Evolutionary conservation across 2,113 vertebrate genomes (phyloP).

Genomic region (Entelurus aequoreus): DNA sequence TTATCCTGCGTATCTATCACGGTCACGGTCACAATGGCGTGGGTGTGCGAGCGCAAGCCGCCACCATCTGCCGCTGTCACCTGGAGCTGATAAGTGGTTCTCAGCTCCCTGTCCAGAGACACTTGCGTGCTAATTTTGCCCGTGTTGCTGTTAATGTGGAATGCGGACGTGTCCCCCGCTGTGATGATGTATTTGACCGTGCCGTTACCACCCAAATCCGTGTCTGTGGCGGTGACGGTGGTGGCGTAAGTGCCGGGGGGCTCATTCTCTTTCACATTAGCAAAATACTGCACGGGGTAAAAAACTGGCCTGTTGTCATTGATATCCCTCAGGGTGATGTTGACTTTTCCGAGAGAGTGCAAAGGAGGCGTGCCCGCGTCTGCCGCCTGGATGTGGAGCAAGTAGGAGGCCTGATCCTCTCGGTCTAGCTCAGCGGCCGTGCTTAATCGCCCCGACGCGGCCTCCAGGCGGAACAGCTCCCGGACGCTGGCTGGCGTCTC

Average conservation of each 20-base stretch:
- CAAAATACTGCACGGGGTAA: slow-evolving; percentile 94
- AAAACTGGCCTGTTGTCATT: slow-evolving; percentile 96
- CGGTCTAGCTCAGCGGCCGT: slow-evolving; percentile 81
- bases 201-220: slow-evolving; percentile 86
- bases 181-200: slow-evolving; percentile 87
- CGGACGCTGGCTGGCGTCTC: slow-evolving; percentile 72
- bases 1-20: slow-evolving; percentile 95
- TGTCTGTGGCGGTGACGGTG: slow-evolving; percentile 85
- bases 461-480: slow-evolving; percentile 82
- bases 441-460: slow-evolving; percentile 78
- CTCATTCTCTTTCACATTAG: slow-evolving; percentile 92
- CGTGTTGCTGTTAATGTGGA: slow-evolving; percentile 83
- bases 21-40: slow-evolving; percentile 90
- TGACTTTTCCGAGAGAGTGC: slow-evolving; percentile 77
- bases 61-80: slow-evolving; percentile 86
- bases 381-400: slow-evolving; percentile 79
- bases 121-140: slow-evolving; percentile 85
- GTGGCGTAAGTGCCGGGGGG: slow-evolving; percentile 84
- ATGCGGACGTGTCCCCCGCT: slow-evolving; percentile 84
- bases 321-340: slow-evolving; percentile 84
- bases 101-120: slow-evolving; percentile 90
- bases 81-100: slow-evolving; percentile 89
- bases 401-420: slow-evolving; percentile 81
- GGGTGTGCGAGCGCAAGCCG: slow-evolving; percentile 80
- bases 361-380: slow-evolving; percentile 85